Evolutionary conservation across 2,113 vertebrate genomes (phyloP).

Genomic region (Ceratotherium simum): DNA sequence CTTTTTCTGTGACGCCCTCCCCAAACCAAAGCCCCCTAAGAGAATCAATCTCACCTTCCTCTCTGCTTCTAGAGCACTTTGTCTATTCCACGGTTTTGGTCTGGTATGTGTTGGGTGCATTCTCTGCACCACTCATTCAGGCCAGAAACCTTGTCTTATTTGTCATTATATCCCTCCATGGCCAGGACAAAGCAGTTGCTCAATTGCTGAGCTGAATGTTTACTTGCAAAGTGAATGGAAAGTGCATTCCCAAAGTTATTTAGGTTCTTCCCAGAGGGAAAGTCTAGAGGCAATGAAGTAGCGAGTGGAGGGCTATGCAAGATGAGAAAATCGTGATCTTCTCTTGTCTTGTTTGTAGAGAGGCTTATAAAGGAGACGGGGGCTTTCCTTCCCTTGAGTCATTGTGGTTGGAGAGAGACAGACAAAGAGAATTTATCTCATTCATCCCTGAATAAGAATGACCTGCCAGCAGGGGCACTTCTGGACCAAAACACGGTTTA

Average conservation of each 20-base stretch:
- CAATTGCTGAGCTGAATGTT: background rate
- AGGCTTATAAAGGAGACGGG: background rate
- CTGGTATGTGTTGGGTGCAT: background rate
- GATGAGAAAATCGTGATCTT: background rate
- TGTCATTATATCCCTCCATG: background rate
- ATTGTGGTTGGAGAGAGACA: background rate
- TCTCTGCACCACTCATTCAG: background rate
- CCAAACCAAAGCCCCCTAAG: background rate
- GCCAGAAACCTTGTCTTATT: background rate
- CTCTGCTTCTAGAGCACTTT: background rate
- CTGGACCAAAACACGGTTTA: background rate
- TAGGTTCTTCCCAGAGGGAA: background rate
- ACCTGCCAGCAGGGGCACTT: conserved; percentile 14
- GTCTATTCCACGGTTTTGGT: background rate
- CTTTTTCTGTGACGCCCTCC: background rate
- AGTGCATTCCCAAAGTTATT: background rate
- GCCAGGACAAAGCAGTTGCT: background rate
- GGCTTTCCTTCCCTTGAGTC: background rate
- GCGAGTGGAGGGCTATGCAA: background rate
- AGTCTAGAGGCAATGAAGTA: background rate
- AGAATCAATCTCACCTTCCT: background rate
- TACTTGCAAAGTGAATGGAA: background rate
- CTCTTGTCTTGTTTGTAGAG: background rate
- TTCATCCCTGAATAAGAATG: conserved; percentile 54
- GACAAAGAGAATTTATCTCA: background rate